A percentile compares a stretch with the other conserved stretches of the same genome.
phyloP scores from a whole-genome alignment of 2,888 invertebrate species.

The Ichneumoninae sp. region DNA sequence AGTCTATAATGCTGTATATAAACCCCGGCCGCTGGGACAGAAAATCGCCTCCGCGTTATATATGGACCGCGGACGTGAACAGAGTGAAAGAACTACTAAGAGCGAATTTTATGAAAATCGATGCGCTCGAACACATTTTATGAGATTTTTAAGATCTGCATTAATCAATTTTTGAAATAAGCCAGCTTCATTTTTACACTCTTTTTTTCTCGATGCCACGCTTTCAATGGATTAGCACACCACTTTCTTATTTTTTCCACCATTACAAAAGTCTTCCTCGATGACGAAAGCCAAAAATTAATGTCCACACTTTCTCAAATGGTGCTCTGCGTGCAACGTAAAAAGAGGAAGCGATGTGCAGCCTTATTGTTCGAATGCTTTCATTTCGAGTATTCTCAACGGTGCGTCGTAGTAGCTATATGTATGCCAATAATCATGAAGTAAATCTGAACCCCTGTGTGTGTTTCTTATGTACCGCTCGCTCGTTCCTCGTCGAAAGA shows the following conservation, averaged over 20 bases:
- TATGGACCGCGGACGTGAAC: neutral
- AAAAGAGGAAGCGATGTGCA: neutral
- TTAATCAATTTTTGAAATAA: neutral
- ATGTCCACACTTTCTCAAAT: neutral
- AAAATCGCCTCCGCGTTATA: neutral
- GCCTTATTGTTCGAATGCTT: constrained; percentile 2
- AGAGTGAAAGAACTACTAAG: neutral
- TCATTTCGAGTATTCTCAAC: constrained; percentile 17
- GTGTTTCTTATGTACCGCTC: constrained; percentile 21
- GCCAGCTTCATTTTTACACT: neutral
- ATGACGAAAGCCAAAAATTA: neutral
- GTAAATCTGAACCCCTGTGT: constrained; percentile 66
- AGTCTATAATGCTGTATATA: too few species aligned
- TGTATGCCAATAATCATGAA: constrained; percentile 66
- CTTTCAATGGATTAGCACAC: too few species aligned
- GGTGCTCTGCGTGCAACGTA: neutral
- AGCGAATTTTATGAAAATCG: neutral
- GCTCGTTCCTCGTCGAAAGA: constrained; percentile 42
- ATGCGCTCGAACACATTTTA: neutral
- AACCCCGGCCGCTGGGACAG: neutral
- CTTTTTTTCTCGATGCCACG: neutral
- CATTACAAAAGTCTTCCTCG: neutral
- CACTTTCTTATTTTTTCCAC: too few species aligned
- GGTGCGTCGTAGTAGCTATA: constrained; percentile 38
- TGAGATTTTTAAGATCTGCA: too few species aligned